phyloP scores from a whole-genome alignment of 1,140 invertebrate genomes.

The Trichogramma pretiosum region DNA sequence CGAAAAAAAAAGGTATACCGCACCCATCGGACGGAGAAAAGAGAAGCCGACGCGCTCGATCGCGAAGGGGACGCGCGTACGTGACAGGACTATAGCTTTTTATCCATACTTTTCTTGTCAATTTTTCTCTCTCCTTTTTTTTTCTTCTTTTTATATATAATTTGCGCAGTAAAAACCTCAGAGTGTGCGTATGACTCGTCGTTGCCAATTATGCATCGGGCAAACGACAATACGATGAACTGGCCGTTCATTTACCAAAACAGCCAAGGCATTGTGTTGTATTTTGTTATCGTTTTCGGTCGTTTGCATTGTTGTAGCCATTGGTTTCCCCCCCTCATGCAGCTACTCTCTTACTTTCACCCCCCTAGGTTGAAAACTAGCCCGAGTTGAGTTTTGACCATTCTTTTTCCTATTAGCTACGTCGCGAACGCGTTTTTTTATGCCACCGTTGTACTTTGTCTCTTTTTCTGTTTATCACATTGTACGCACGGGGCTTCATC shows the following conservation, averaged over 20 bases:
- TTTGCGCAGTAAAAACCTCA: constrained; percentile 8
- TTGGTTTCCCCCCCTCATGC: background rate
- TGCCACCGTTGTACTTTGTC: background rate
- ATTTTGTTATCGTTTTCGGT: constrained; percentile 16
- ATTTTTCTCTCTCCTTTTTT: constrained; percentile 1
- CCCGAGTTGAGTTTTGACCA: background rate
- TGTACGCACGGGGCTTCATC: too few relatives aligned
- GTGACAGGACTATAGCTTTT: constrained; percentile 17
- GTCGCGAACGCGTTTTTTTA: too few relatives aligned
- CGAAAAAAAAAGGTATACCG: constrained; percentile 3
- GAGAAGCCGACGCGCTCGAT: background rate
- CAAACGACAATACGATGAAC: constrained; percentile 16
- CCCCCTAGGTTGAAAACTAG: background rate
- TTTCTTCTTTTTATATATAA: too few relatives aligned
- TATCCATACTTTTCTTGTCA: constrained; percentile 9
- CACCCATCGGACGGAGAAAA: too few relatives aligned
- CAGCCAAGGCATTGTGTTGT: constrained; percentile 9
- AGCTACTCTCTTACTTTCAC: background rate
- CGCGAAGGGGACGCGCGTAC: constrained; percentile 11
- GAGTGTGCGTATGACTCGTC: background rate
- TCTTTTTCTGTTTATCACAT: background rate
- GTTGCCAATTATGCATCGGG: constrained; percentile 15
- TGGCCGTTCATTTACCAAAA: too few relatives aligned
- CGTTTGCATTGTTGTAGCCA: constrained; percentile 13
- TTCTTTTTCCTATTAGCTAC: constrained; percentile 22